A percentile compares a stretch with the other conserved stretches of the same genome.
Evolutionary conservation across 2,888 invertebrate genomes (phyloP).

Genomic region (Diadromus collaris): DNA sequence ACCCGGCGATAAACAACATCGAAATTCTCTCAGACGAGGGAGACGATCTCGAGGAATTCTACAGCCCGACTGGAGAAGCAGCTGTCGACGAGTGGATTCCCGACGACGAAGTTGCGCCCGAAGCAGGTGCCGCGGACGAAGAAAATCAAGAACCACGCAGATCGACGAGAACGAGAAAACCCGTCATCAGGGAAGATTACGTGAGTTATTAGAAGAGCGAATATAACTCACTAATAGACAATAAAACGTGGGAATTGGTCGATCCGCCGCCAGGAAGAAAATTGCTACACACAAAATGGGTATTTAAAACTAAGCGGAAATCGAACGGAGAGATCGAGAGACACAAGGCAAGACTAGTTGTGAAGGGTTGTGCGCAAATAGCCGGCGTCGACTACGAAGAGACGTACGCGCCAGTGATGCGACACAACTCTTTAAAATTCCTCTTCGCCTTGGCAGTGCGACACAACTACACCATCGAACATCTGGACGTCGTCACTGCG

Average conservation of each 20-base stretch:
- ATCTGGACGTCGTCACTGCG: slow-evolving; percentile 69
- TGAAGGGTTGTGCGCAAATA: slow-evolving; percentile 66
- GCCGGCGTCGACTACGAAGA: slow-evolving; percentile 68
- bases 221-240: neutral
- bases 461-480: slow-evolving; percentile 62
- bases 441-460: slow-evolving; percentile 65
- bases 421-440: slow-evolving; percentile 62
- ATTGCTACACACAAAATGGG: slow-evolving; percentile 11
- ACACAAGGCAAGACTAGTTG: slow-evolving; percentile 58
- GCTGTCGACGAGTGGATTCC: slow-evolving; percentile 19
- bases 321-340: slow-evolving; percentile 13
- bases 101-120: slow-evolving; percentile 9
- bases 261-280: slow-evolving; percentile 16
- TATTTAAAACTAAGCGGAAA: slow-evolving; percentile 27
- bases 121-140: neutral
- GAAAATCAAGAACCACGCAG: slow-evolving; percentile 13
- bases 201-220: slow-evolving; percentile 20
- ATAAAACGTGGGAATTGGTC: slow-evolving; percentile 18
- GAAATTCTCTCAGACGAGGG: neutral
- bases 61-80: slow-evolving; percentile 17
- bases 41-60: slow-evolving; percentile 16
- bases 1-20: neutral
- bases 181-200: slow-evolving; percentile 15
- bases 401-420: slow-evolving; percentile 68
- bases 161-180: slow-evolving; percentile 26